A percentile compares a stretch with the other conserved stretches of the same genome.
Evolutionary conservation across 2,797 vertebrate species (phyloP).

Genomic region (Merluccius polli): DNA sequence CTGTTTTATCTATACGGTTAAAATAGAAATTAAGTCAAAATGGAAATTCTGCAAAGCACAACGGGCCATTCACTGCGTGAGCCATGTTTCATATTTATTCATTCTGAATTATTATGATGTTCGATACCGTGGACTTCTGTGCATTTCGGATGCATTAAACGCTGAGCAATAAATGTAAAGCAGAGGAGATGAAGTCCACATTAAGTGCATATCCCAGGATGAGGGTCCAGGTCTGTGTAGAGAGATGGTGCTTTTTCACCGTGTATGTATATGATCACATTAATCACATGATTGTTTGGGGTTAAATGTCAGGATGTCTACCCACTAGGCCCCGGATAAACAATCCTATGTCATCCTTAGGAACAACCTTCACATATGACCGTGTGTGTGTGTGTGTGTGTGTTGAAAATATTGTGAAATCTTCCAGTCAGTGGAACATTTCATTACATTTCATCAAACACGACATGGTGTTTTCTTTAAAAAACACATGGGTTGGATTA

Average conservation of each 20-base stretch:
- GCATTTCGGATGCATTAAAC: background rate
- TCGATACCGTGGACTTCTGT: too few species aligned
- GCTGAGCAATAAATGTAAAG: background rate
- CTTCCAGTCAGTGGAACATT: too few species aligned
- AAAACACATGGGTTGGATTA: slow-evolving; percentile 25
- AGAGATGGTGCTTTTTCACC: slow-evolving; percentile 25
- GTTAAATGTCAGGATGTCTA: slow-evolving; percentile 67
- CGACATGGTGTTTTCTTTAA: slow-evolving; percentile 26
- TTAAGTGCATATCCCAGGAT: slow-evolving; percentile 5
- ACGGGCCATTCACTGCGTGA: too few species aligned
- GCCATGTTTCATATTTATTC: background rate
- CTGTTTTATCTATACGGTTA: background rate
- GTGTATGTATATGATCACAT: slow-evolving; percentile 65
- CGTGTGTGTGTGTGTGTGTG: slow-evolving; percentile 44
- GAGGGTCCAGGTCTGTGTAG: slow-evolving; percentile 29
- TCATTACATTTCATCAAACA: slow-evolving; percentile 46
- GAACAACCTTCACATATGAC: slow-evolving; percentile 70
- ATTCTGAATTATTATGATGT: too few species aligned
- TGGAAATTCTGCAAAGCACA: too few species aligned
- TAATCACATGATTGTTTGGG: slow-evolving; percentile 64
- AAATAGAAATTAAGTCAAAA: too few species aligned
- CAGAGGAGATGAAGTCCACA: background rate
- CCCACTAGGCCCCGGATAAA: slow-evolving; percentile 68
- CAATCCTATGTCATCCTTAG: slow-evolving; percentile 61
- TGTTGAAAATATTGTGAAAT: slow-evolving; percentile 11